Percentiles rank a stretch among this genome's conserved stretches.
Evolutionary conservation across 2,888 invertebrate genomes (phyloP).

Genomic region (Phorcus lineatus): DNA sequence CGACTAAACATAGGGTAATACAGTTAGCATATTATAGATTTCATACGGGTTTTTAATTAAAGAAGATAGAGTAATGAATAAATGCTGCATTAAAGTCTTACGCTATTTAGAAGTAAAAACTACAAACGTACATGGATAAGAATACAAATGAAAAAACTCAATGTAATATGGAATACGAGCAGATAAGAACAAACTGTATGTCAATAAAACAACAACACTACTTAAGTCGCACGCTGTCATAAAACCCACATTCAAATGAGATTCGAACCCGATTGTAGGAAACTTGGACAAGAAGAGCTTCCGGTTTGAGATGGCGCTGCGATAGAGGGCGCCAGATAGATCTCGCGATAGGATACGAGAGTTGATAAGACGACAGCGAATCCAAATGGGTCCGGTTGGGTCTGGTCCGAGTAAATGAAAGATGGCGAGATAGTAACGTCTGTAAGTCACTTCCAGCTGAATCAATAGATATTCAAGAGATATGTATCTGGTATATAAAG

Average conservation of each 20-base stretch:
- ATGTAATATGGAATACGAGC: too few species aligned
- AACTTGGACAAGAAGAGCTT: slow-evolving; percentile 9
- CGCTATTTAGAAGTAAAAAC: too few species aligned
- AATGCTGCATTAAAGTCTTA: too few species aligned
- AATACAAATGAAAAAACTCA: too few species aligned
- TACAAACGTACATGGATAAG: too few species aligned
- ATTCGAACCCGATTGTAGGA: neutral
- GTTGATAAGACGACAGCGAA: slow-evolving; percentile 19
- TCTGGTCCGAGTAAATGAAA: slow-evolving; percentile 22
- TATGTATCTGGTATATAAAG: slow-evolving; percentile 6
- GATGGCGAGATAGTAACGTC: neutral
- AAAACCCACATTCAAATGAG: neutral
- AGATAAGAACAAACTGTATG: neutral
- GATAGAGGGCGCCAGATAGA: slow-evolving; percentile 19
- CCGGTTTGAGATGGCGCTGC: slow-evolving; percentile 21
- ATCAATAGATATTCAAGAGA: slow-evolving; percentile 18
- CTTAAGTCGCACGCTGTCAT: neutral
- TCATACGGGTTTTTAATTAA: too few species aligned
- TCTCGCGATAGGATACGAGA: slow-evolving; percentile 23
- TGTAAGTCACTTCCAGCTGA: neutral
- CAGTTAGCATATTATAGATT: too few species aligned
- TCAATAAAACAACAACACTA: neutral
- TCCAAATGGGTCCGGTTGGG: neutral
- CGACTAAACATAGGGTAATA: too few species aligned
- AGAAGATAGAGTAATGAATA: too few species aligned